A percentile compares a stretch with the other conserved stretches of the same genome.
phyloP scores from a whole-genome alignment of 2,888 invertebrate genomes.

The Drosophila percnosoma region DNA sequence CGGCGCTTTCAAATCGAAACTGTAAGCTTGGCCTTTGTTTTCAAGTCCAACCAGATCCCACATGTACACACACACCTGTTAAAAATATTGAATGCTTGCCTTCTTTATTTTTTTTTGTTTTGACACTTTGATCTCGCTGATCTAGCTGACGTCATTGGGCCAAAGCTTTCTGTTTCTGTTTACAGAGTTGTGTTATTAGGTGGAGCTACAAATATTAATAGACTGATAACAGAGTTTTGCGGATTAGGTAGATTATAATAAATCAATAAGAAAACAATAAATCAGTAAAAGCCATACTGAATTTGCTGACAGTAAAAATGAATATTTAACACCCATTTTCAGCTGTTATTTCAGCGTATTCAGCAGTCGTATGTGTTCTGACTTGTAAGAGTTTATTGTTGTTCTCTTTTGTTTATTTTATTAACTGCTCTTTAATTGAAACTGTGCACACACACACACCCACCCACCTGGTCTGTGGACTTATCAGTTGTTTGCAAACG shows the following conservation, averaged over 20 bases:
- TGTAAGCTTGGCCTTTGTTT: conserved; percentile 59
- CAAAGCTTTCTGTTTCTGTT: conserved; percentile 1
- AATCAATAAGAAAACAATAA: background rate
- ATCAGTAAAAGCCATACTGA: background rate
- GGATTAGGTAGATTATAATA: no score
- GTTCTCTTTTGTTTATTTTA: background rate
- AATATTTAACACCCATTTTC: background rate
- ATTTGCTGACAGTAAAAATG: background rate
- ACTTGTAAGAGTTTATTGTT: background rate
- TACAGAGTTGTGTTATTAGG: background rate
- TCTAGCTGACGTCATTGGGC: conserved; percentile 28
- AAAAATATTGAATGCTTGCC: conserved; percentile 16
- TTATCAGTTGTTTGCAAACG: conserved; percentile 59
- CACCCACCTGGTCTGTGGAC: background rate
- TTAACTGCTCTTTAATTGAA: conserved; percentile 16
- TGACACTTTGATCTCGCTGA: conserved; percentile 18
- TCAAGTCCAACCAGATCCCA: conserved; percentile 73
- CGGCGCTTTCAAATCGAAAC: conserved; percentile 21
- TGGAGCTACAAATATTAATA: background rate
- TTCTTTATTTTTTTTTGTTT: background rate
- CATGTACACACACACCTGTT: conserved; percentile 25
- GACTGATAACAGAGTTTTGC: background rate
- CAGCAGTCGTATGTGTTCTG: background rate
- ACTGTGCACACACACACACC: background rate
- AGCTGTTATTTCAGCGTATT: conserved; percentile 1